Evolutionary conservation across 2,888 invertebrate species (phyloP), one percentile per base, ranked within the genome.

Genomic region (Erebia ligea): DNA sequence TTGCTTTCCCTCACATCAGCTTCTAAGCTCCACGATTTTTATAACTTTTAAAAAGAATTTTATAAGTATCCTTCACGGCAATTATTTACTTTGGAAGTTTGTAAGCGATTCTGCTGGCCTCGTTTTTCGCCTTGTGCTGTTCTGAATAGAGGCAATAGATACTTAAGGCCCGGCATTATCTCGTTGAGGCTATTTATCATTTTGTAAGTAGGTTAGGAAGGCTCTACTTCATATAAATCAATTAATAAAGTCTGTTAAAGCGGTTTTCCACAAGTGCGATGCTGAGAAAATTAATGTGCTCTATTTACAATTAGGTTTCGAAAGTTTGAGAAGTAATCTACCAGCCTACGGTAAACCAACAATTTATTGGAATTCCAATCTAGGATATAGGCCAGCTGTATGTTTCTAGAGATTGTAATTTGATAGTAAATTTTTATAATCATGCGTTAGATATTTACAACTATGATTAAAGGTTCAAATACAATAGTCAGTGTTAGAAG

Each of bases 111-210:
- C 72, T 67, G 69, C 71, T 73, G 74, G 72, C 73, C 71, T 65
- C 70, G 65, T 73, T 73, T 10, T 73, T 73, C 71, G 69, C 75
- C 68, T 76, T 74, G 74, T 76, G 75, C 76, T 77, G 74, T 76
- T 76, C 75, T 68, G 68, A 73, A 75, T 76, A 72, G 71, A 21
- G 68, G 75, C 75, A 70, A 75, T 17, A 76, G 76, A 77, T 75
- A 76, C 75, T 77, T 76, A 74, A 76, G 73, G 70, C 70, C 71
- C 70, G 73, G 68, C 72, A 69, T 70, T 70, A 70, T 72, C 68
- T 72, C 54, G 71, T 70, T 69, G 66, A 57, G 50, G 69, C 66
- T 69, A 73, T 76, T 72, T 66, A 69, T 73, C 70, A 70, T 68
- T 54, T 25, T 65, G 65, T 69, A 74, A 73, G 67, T 72, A 69